phyloP scores from a whole-genome alignment of 2,113 vertebrate species.

The Phasianus colchicus region DNA sequence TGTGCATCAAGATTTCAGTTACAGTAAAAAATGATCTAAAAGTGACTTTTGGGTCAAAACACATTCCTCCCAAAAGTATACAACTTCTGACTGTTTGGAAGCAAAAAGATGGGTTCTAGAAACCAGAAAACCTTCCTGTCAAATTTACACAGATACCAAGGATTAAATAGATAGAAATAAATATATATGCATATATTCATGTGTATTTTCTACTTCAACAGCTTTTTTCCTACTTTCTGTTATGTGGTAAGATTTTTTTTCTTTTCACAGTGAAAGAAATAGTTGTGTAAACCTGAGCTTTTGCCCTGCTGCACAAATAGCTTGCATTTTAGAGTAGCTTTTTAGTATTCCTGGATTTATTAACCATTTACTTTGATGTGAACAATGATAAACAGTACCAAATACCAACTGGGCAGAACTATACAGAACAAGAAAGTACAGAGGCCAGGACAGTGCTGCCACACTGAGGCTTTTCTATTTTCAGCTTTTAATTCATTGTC shows the following conservation, averaged over 20 bases:
- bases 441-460: neutral
- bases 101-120: neutral
- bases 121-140: neutral
- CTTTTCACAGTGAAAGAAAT: neutral
- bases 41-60: neutral
- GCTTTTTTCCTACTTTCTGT: neutral
- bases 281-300: neutral
- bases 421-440: neutral
- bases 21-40: neutral
- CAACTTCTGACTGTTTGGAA: neutral
- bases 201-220: neutral
- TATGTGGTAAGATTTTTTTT: neutral
- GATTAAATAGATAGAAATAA: neutral
- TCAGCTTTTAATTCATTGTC: neutral
- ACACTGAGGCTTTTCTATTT: neutral
- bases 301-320: neutral
- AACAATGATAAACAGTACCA: constrained; percentile 11
- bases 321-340: neutral
- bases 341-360: neutral
- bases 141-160: neutral
- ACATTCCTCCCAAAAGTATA: neutral
- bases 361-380: constrained; percentile 28
- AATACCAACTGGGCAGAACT: neutral
- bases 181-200: accelerated
- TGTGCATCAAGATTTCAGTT: neutral